Percentiles rank a stretch among this genome's conserved stretches.
Conservation (phyloP, 2,113 vertebrate species). For the Cryptomyrus ogoouensis region DNA sequence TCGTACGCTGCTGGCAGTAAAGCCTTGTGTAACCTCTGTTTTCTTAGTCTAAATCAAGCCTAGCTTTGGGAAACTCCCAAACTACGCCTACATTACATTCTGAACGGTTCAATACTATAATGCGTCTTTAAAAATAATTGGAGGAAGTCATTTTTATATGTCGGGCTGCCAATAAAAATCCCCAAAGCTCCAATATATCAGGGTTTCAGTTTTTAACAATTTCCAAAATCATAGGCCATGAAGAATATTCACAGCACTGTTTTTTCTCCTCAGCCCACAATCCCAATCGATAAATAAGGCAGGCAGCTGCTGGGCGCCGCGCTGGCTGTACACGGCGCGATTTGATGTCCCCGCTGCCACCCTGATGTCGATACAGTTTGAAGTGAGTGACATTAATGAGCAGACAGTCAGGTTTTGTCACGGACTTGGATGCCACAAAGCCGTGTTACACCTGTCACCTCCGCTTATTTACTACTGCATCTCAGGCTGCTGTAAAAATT, state of each 20-base stretch:
- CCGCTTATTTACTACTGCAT: not conserved
- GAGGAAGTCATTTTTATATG: not conserved
- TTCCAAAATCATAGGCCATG: not conserved
- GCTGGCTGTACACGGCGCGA: not conserved
- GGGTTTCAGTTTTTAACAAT: not conserved
- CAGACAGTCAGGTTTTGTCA: not conserved
- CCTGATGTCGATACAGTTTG: not conserved
- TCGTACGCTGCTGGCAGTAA: not conserved
- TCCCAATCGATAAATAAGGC: not conserved
- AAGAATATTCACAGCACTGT: not conserved
- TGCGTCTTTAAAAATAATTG: not conserved
- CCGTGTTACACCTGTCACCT: not conserved
- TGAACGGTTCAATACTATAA: not conserved
- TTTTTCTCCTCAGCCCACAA: not conserved
- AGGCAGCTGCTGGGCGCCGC: not conserved
- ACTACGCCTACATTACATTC: not conserved
- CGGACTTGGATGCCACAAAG: not conserved
- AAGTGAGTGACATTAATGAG: constrained; percentile 3
- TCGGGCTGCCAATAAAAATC: not conserved
- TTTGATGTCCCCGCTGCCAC: not conserved
- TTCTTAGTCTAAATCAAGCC: not conserved
- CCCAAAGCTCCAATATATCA: not conserved
- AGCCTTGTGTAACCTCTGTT: not conserved
- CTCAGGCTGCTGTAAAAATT: not conserved
- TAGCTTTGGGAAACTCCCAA: not conserved